phyloP scores from a whole-genome alignment of 1,140 invertebrate genomes.

The Ceratosolen fusciceps region DNA sequence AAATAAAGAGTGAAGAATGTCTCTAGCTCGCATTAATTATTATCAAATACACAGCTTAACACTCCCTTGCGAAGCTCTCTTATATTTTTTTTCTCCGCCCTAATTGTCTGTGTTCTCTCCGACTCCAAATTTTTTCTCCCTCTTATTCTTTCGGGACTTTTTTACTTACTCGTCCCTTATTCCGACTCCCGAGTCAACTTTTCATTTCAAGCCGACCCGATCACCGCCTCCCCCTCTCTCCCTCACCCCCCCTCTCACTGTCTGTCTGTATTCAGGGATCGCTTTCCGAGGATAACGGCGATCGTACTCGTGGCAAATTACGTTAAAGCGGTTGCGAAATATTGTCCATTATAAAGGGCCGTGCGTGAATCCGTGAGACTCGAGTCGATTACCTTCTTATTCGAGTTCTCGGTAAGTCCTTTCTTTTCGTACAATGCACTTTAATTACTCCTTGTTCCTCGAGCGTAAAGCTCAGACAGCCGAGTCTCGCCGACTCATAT shows the following conservation, averaged over 20 bases:
- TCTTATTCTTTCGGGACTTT: neutral
- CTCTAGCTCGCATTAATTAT: neutral
- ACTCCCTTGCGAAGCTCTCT: neutral
- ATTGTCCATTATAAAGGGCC: neutral
- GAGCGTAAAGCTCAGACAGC: too few relatives aligned
- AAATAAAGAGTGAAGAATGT: conserved; percentile 22
- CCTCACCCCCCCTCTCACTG: conserved; percentile 13
- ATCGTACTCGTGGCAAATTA: neutral
- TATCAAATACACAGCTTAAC: conserved; percentile 13
- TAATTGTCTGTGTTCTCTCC: neutral
- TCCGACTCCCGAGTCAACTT: neutral
- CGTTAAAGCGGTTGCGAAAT: neutral
- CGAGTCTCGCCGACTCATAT: too few relatives aligned
- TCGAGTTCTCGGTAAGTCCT: neutral
- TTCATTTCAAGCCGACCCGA: conserved; percentile 15
- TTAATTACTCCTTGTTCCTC: neutral
- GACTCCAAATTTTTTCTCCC: neutral
- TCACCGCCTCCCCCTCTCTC: too few relatives aligned
- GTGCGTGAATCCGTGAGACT: neutral
- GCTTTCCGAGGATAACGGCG: neutral
- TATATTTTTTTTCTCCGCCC: conserved; percentile 8
- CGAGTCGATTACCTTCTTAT: neutral
- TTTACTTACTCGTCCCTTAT: conserved; percentile 6
- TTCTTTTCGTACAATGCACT: neutral
- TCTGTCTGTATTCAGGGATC: neutral